Percentiles rank a stretch among this genome's conserved stretches.
Conservation (phyloP, 2,888 invertebrate species). For the Parnassius apollo region DNA sequence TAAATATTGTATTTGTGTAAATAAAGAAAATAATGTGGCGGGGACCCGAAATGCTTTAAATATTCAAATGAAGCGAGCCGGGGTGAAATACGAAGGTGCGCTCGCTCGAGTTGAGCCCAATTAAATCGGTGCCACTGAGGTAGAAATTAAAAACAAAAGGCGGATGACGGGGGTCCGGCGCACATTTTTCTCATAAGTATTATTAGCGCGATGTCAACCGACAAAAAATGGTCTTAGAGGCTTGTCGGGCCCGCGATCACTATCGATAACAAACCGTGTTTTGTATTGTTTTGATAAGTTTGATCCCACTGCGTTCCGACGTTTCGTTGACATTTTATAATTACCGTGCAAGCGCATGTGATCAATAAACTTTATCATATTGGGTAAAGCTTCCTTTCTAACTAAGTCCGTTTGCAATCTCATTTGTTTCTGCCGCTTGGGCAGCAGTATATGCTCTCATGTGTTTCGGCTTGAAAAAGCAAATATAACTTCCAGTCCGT, state of each 20-base stretch:
- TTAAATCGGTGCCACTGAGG: slow-evolving; percentile 82
- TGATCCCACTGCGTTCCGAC: slow-evolving; percentile 58
- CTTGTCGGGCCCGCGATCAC: slow-evolving; percentile 72
- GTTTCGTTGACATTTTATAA: slow-evolving; percentile 69
- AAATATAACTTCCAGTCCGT: too few relatives aligned
- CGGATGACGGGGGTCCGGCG: slow-evolving; percentile 74
- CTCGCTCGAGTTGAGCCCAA: slow-evolving; percentile 78
- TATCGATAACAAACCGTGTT: slow-evolving; percentile 77
- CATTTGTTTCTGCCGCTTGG: too few relatives aligned
- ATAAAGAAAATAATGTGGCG: slow-evolving; percentile 76
- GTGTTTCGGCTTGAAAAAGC: too few relatives aligned
- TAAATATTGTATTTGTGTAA: slow-evolving; percentile 75
- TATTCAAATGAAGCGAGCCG: slow-evolving; percentile 80
- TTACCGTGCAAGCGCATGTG: slow-evolving; percentile 42
- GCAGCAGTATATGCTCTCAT: too few relatives aligned
- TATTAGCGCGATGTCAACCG: slow-evolving; percentile 80
- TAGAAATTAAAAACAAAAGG: slow-evolving; percentile 82
- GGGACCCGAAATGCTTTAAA: slow-evolving; percentile 78
- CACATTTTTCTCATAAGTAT: slow-evolving; percentile 81
- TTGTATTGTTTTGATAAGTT: slow-evolving; percentile 80
- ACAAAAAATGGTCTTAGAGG: slow-evolving; percentile 77
- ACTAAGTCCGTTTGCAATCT: too few relatives aligned
- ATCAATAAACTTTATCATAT: slow-evolving; percentile 50
- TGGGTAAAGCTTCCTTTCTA: too few relatives aligned
- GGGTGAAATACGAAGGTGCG: slow-evolving; percentile 80